These are phyloP conservation scores for Achatina immaculata DNA, from an alignment of 1,140 invertebrate genomes.

Conservation along the genomic window DNA sequence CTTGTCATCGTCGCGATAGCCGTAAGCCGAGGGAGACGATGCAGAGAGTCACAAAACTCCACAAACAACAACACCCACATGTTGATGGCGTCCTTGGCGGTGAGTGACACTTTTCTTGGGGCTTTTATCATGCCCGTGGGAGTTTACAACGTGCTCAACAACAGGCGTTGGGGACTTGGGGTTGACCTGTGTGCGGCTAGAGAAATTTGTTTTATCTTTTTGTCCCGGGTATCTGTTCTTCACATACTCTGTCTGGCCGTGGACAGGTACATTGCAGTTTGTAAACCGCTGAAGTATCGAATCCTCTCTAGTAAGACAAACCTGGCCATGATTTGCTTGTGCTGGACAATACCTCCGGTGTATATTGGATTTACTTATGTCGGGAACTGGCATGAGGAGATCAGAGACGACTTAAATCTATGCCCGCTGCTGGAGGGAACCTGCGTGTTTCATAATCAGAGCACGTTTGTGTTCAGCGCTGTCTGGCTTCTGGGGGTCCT, in stretches of 20 bases:
- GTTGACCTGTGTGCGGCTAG: not conserved
- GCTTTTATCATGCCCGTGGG: not conserved
- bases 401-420: too few relatives aligned
- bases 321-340: not conserved
- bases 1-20: not conserved
- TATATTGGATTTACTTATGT: not conserved
- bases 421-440: too few relatives aligned
- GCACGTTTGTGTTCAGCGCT: too few relatives aligned
- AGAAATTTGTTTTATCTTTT: not conserved
- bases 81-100: not conserved
- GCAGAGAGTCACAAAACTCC: too few relatives aligned
- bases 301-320: not conserved
- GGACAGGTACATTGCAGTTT: conserved; percentile 1
- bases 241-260: not conserved
- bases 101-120: not conserved
- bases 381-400: not conserved
- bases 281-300: not conserved
- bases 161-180: not conserved
- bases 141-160: not conserved
- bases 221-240: not conserved
- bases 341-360: not conserved
- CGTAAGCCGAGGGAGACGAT: not conserved
- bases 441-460: too few relatives aligned
- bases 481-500: too few relatives aligned
- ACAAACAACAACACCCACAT: not conserved